These are phyloP conservation scores for Perca schrenkii DNA, from an alignment of 2,113 vertebrate genomes.

Conservation along the genomic window DNA sequence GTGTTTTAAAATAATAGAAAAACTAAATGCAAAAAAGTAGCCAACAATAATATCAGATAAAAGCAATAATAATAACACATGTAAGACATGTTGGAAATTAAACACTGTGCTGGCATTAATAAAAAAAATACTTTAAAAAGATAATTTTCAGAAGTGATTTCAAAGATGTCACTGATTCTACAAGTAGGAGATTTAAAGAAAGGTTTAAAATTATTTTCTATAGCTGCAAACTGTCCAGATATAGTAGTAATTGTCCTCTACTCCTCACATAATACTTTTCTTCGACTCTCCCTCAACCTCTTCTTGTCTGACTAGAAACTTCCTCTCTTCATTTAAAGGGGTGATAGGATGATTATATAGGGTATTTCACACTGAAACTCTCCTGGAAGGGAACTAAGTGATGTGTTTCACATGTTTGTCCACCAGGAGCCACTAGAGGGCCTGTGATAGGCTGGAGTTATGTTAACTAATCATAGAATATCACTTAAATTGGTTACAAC, in stretches of 20 bases:
- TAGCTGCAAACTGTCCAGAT: neutral
- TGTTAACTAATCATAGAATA: neutral
- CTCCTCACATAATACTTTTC: neutral
- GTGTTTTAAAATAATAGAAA: neutral
- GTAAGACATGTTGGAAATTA: neutral
- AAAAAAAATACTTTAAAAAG: too few relatives aligned
- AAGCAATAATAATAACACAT: neutral
- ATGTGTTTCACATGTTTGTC: constrained; percentile 16
- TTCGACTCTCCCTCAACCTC: too few relatives aligned
- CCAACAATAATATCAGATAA: neutral
- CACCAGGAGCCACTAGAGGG: constrained; percentile 43
- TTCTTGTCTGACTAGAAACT: neutral
- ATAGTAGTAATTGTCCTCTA: too few relatives aligned
- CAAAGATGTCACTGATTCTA: neutral
- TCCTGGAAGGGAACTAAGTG: neutral
- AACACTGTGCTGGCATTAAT: neutral
- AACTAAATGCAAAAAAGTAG: neutral
- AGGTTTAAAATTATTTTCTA: neutral
- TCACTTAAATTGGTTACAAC: neutral
- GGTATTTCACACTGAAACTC: neutral
- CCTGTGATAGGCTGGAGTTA: too few relatives aligned
- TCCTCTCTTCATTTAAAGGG: too few relatives aligned
- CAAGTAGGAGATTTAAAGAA: neutral
- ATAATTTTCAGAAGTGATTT: neutral
- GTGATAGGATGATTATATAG: too few relatives aligned